Evolutionary conservation across 1,140 invertebrate genomes (phyloP).

Genomic region (Bombus pyrosoma): DNA sequence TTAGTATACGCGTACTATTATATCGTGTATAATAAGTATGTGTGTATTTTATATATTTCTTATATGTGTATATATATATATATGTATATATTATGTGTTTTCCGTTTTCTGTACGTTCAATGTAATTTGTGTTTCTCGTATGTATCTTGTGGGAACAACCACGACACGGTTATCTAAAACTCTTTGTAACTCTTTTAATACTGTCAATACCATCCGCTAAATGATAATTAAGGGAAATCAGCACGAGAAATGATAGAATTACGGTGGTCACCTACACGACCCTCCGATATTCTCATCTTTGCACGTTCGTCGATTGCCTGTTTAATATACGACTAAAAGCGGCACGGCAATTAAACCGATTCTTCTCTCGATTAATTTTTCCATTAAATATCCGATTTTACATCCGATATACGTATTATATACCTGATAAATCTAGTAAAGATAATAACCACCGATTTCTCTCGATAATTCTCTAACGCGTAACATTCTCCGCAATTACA

Average conservation of each 20-base stretch:
- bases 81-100: not conserved
- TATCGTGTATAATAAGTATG: conserved; percentile 4
- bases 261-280: not conserved
- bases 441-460: not conserved
- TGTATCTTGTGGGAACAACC: conserved; percentile 46
- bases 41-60: conserved; percentile 4
- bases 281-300: not conserved
- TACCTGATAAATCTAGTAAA: not conserved
- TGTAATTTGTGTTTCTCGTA: not conserved
- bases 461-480: not conserved
- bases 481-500: not conserved
- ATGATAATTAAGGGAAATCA: conserved; percentile 24
- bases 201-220: conserved; percentile 58
- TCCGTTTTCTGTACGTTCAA: not conserved
- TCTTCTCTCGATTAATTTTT: not conserved
- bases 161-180: conserved; percentile 61
- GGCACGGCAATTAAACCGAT: not conserved
- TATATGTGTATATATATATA: not conserved
- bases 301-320: not conserved
- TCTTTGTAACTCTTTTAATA: conserved; percentile 72
- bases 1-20: conserved; percentile 34
- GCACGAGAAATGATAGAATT: not conserved
- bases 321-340: not conserved
- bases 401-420: not conserved
- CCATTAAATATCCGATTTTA: not conserved